These are phyloP conservation scores for Drepana arcuata DNA, from an alignment of 1,140 invertebrate species.

Conservation along the genomic window DNA sequence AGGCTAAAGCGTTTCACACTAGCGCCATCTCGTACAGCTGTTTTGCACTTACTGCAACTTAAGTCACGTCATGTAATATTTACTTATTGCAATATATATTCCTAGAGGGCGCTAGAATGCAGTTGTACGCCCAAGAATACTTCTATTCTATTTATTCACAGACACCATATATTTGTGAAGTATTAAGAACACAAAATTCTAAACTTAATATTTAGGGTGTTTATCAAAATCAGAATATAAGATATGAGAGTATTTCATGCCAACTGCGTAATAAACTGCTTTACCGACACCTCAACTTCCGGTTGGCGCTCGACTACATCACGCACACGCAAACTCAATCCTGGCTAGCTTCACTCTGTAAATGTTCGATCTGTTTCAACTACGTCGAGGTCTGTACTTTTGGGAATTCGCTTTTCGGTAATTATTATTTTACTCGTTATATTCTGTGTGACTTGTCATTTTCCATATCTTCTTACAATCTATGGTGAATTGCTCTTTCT, in stretches of 20 bases:
- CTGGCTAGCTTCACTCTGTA: conserved; percentile 60
- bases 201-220: too few species aligned
- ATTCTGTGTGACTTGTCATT: conserved; percentile 24
- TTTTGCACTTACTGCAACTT: too few species aligned
- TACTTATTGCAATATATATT: not conserved
- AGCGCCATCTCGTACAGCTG: too few species aligned
- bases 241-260: too few species aligned
- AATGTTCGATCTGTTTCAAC: conserved; percentile 68
- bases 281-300: conserved; percentile 56
- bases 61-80: too few species aligned
- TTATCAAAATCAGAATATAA: too few species aligned
- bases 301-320: conserved; percentile 58
- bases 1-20: too few species aligned
- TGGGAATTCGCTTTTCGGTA: conserved; percentile 66
- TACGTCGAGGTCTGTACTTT: conserved; percentile 65
- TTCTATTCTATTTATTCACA: too few species aligned
- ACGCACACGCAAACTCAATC: conserved; percentile 49
- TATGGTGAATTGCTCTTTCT: conserved; percentile 23
- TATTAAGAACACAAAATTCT: too few species aligned
- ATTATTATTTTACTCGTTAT: conserved; percentile 54
- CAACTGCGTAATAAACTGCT: conserved; percentile 32
- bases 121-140: too few species aligned
- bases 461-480: conserved; percentile 23
- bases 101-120: conserved; percentile 8
- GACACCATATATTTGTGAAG: too few species aligned